Base-by-base conservation (phyloP, 2,113 vertebrate genomes). In the Clarias macrocephalus region DNA sequence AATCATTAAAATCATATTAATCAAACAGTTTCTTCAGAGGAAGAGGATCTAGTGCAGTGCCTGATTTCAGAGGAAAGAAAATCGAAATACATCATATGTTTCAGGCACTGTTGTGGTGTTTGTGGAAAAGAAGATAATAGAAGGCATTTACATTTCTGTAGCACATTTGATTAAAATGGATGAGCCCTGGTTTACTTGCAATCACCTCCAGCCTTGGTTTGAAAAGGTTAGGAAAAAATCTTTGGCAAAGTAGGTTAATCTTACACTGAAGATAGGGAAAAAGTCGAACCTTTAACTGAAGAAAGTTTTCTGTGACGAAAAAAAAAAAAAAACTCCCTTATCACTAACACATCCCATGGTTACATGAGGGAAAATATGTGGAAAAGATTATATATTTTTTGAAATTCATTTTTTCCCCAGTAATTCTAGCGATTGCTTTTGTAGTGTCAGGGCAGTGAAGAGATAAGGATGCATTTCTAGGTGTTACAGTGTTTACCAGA, bases 111-210 rank as follows among this genome's bases (percentile, higher is more conserved):
- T 73, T 48, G 37, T 23, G 21, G 13, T 84, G 54, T 48, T 37
- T 75, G 2, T 10, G 18, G 48, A 75, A n/a, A 42, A 33, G 21
- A 42, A 37, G 52, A 59, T 73, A 28, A 63, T 76, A 48, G n/a
- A 28, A 21, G 5, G 19, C 57, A 83, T 57, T 56, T 70, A 33
- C 16, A 56, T 57, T 83, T 48, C 52, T 12, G 57, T 48, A 76
- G 56, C 33, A 85, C 25, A 59, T 25, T 76, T 85, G 56, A 85
- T 85, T 76, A 73, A 76, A 85, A 75, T n/a, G 60, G 56, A 85
- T 60, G 70, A 60, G 28, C 68, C n/a, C 37, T 68, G 48, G 63
- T 52, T 13, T 48, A 54, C 12, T 76, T 76, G 48, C 73, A 77
- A n/a, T 77, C 25, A 77, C 48, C 42, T 54, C 48, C 48, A 77